Conservation (phyloP, 2,113 vertebrate species). For the Alligator sinensis region DNA sequence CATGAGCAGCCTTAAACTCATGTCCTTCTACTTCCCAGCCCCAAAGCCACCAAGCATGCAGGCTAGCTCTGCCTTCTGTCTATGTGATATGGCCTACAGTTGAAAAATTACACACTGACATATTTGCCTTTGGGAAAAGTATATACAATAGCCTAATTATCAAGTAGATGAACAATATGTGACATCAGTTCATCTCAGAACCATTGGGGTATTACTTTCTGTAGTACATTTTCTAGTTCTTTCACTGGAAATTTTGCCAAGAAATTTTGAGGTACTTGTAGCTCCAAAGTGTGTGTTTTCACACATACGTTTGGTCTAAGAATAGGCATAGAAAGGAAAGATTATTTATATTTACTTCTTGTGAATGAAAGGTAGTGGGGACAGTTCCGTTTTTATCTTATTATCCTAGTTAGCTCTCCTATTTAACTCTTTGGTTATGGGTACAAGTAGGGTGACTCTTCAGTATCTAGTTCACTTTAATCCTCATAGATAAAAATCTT, state of each 20-base stretch:
- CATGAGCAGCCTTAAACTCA: background rate
- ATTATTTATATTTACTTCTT: background rate
- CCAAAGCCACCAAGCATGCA: too few relatives aligned
- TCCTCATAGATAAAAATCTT: background rate
- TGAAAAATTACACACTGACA: background rate
- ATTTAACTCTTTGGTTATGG: background rate
- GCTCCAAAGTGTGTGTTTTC: background rate
- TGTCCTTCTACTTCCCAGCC: too few relatives aligned
- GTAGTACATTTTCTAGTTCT: background rate
- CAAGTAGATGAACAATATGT: background rate
- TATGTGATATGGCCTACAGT: too few relatives aligned
- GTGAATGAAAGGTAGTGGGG: background rate
- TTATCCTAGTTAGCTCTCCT: background rate
- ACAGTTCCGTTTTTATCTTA: background rate
- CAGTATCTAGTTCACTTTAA: background rate
- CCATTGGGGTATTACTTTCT: background rate
- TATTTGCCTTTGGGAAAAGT: background rate
- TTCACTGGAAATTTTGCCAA: background rate
- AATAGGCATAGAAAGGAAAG: background rate
- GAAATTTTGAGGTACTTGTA: conserved; percentile 16
- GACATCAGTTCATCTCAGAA: background rate
- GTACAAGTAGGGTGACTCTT: background rate
- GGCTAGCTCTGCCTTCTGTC: too few relatives aligned
- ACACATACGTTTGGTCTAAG: background rate
- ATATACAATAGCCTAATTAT: background rate